Base-by-base conservation (phyloP, 2,888 invertebrate genomes). In the Trichacis sp. region DNA sequence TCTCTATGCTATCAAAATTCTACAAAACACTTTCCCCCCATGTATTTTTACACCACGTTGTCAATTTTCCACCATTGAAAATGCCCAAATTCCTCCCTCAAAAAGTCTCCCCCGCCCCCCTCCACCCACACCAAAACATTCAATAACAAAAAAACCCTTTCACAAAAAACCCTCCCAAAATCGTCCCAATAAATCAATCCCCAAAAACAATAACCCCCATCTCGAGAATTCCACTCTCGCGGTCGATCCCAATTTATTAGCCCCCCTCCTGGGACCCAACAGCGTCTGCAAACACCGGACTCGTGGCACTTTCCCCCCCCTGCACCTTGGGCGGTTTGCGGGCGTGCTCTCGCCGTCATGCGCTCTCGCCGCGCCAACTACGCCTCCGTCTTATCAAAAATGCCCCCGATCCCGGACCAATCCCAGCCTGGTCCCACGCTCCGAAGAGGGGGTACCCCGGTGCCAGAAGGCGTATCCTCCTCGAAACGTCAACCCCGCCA, bases 301-400 rank as follows among this genome's bases (percentile, higher is more conserved):
- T 42, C 42, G 18, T 24, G 11, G 20, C 43, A 42, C 24, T 24
- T 47, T 43, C 43, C 14, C n/a, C n/a, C n/a, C n/a, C n/a, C 17
- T 11, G 24, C 12, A 19, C 15, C 12, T 38, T 51, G 52, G 60
- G 62, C 56, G 65, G 52, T 61, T n/a, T 52, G 43, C 24, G 55
- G 51, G 68, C 70, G 67, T 69, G n/a, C n/a, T n/a, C n/a, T n/a
- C 49, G 40, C 30, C 48, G 45, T 73, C 77, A 76, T 78, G 78
- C 79, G 77, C 77, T 36, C 42, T 74, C 14, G 24, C 52, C 33
- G n/a, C n/a, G n/a, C 40, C 18, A 38, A 40, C 60, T 60, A 77
- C 77, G 81, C 77, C 79, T 77, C 71, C 73, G n/a, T 74, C 63
- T 71, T 71, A 72, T 83, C 82, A 82, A 80, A n/a, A n/a, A n/a